Base-by-base conservation (phyloP, 1,140 invertebrate genomes). In the Pollicipes pollicipes region DNA sequence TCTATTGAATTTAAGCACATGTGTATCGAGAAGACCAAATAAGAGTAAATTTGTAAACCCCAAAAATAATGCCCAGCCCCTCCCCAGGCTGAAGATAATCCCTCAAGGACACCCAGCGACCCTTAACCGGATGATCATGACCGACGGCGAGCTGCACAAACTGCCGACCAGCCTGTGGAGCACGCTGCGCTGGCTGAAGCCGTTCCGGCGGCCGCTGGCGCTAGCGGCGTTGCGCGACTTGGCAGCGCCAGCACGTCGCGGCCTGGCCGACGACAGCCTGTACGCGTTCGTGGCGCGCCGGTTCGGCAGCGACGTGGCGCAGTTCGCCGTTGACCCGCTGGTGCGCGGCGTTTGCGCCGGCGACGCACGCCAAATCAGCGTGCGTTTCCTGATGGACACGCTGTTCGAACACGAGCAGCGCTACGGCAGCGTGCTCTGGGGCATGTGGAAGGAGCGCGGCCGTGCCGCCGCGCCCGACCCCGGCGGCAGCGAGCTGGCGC, bases 321-420 rank as follows among this genome's bases (percentile, higher is more conserved):
- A 95, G 74, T 92, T 90, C 81, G 81, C 88, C 0, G 86, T 92
- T 32, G 88, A 91, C 77, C 87, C 94, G 10, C 82, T 98, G 81
- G 87, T 94, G 72, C 89, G 92, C 78, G 94, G 94, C 26, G 91
- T 97, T 73, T 94, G 88, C 84, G 93, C 91, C 2, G 94, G 93
- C 0, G 87, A 97, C 82, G 86, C 91, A 0, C 87, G 88, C 72
- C 83, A 92, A 79, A 88, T 98, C 24, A 94, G 91, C 77, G 88
- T 95, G 0, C 89, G 89, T 74, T 90, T 94, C 75, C 80, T 95
- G 32, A 85, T 94, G 81, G 85, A 86, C 75, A 77, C 80, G 4
- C 74, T 93, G n/a, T 93, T 92, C 80, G 85, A 90, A 70, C 83
- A 84, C 64, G 94, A 97, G 80, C 89, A 93, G 77, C 84, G 86